Percentiles rank a stretch among this genome's conserved stretches.
phyloP scores from a whole-genome alignment of 2,113 vertebrate species.

The Phyllopteryx taeniolatus region DNA sequence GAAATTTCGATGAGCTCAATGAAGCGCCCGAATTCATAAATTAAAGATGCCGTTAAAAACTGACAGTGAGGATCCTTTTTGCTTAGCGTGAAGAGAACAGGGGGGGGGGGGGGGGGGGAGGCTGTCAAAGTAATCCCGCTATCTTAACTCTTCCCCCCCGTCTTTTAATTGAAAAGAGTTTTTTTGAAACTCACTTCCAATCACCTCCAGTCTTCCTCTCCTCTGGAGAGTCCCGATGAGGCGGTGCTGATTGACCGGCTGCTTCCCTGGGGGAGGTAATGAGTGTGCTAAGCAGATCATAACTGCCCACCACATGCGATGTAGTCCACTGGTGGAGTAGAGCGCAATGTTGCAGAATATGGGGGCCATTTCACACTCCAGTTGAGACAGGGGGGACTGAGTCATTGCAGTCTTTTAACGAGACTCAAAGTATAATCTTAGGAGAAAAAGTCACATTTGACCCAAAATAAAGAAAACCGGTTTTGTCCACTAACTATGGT shows the following conservation, averaged over 20 bases:
- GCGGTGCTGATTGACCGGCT: constrained; percentile 26
- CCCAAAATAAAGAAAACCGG: no score
- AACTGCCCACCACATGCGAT: constrained; percentile 16
- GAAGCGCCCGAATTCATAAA: background rate
- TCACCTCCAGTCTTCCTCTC: background rate
- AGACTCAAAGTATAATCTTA: no score
- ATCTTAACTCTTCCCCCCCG: background rate
- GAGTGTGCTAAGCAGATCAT: constrained; percentile 21
- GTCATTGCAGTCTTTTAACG: no score
- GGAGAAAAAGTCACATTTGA: no score
- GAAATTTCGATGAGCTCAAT: background rate
- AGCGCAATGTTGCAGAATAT: background rate
- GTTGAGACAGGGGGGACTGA: no score
- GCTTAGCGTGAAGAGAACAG: constrained; percentile 2
- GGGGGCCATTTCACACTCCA: no score
- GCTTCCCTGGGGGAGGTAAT: constrained; percentile 28
- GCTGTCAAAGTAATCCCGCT: background rate
- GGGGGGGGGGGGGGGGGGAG: background rate
- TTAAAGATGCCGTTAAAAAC: background rate
- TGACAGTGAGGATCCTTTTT: background rate
- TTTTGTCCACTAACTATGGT: no score
- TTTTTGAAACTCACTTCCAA: background rate
- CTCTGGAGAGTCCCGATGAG: constrained; percentile 5
- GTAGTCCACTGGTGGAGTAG: background rate
- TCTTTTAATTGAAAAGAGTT: background rate